A percentile compares a stretch with the other conserved stretches of the same genome.
Evolutionary conservation across 2,113 vertebrate genomes (phyloP).

Genomic region (Periophthalmodon schlosseri): DNA sequence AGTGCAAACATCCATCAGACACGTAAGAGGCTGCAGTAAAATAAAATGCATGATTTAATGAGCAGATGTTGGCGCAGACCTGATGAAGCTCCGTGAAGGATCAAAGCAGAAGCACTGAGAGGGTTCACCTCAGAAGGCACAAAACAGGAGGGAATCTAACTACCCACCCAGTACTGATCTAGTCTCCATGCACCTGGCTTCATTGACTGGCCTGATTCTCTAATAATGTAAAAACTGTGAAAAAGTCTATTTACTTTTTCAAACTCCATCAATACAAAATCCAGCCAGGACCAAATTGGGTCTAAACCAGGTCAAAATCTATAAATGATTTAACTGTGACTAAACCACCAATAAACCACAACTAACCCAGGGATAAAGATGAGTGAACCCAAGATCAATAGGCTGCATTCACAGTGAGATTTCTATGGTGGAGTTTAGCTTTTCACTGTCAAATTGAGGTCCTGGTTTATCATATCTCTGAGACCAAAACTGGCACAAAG

Average conservation of each 20-base stretch:
- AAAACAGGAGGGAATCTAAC: constrained; percentile 53
- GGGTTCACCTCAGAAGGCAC: constrained; percentile 61
- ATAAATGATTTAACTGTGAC: not conserved
- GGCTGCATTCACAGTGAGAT: no score
- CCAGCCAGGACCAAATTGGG: not conserved
- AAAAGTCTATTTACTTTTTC: not conserved
- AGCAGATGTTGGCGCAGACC: constrained; percentile 74
- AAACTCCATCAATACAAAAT: not conserved
- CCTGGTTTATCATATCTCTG: no score
- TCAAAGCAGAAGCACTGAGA: constrained; percentile 69
- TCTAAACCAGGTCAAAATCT: not conserved
- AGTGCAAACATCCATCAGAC: constrained; percentile 67
- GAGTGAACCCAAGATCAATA: no score
- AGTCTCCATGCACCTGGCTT: constrained; percentile 22
- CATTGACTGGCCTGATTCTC: not conserved
- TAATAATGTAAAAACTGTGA: not conserved
- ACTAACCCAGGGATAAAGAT: not conserved
- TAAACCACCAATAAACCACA: not conserved
- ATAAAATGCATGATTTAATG: constrained; percentile 78
- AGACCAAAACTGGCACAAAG: no score
- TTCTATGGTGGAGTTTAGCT: no score
- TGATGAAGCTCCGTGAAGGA: constrained; percentile 65
- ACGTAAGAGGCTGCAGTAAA: constrained; percentile 72
- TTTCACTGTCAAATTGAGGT: no score
- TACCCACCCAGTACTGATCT: constrained; percentile 62